Evolutionary conservation across 2,888 invertebrate species (phyloP).

Genomic region (Abrostola tripartita): DNA sequence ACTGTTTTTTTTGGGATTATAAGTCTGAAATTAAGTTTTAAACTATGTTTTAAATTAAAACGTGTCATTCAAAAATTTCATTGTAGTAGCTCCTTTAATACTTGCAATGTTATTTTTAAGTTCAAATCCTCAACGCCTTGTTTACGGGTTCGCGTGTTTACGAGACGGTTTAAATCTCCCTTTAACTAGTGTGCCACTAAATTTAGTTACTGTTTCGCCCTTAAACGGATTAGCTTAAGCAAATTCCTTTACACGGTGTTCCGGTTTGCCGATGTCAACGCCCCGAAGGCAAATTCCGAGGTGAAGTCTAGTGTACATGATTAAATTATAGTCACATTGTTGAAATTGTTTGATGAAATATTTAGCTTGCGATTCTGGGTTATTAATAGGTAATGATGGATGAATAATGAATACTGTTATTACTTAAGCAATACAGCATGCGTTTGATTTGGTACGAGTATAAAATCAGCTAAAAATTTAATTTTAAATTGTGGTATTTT

Average conservation of each 20-base stretch:
- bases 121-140: not conserved
- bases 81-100: not conserved
- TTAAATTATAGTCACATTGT: slow-evolving; percentile 13
- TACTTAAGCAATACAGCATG: not conserved
- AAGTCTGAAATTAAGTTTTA: not conserved
- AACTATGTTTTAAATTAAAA: not conserved
- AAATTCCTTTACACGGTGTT: slow-evolving; percentile 48
- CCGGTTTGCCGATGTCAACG: slow-evolving; percentile 20
- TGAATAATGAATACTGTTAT: not conserved
- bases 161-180: slow-evolving; percentile 25
- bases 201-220: slow-evolving; percentile 40
- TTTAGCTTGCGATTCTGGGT: not conserved
- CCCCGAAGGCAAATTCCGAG: slow-evolving; percentile 8
- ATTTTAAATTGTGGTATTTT: no score
- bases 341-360: slow-evolving; percentile 10
- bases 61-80: not conserved
- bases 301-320: slow-evolving; percentile 28
- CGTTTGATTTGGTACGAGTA: not conserved
- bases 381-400: not conserved
- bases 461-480: no score
- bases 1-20: not conserved
- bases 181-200: slow-evolving; percentile 36
- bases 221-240: slow-evolving; percentile 52
- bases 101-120: not conserved
- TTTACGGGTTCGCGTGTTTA: slow-evolving; percentile 23